Percentiles rank a stretch among this genome's conserved stretches.
Evolutionary conservation across 2,113 vertebrate species (phyloP).

Genomic region (Podilymbus podiceps): DNA sequence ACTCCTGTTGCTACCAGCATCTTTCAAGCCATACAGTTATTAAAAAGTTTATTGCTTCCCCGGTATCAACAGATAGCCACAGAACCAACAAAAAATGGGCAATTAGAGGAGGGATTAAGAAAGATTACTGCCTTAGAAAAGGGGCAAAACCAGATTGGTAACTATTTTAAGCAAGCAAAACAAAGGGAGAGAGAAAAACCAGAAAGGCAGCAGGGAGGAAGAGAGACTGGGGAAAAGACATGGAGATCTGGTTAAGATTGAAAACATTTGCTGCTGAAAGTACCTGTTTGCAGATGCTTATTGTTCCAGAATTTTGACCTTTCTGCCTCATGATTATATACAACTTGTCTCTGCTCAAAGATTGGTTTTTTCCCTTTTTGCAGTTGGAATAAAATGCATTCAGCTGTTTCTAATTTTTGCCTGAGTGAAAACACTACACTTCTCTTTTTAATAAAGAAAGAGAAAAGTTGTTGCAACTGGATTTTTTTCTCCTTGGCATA

Average conservation of each 20-base stretch:
- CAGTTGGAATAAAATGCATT: not conserved
- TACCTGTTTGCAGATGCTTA: not conserved
- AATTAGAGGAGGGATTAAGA: not conserved
- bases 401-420: not conserved
- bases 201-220: not conserved
- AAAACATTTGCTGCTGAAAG: not conserved
- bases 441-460: not conserved
- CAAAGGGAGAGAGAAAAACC: not conserved
- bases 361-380: not conserved
- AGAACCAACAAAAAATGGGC: not conserved
- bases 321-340: not conserved
- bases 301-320: not conserved
- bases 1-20: not conserved
- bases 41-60: not conserved
- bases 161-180: not conserved
- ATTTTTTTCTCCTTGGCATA: not conserved
- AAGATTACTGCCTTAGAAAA: not conserved
- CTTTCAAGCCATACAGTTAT: not conserved
- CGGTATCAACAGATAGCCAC: not conserved
- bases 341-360: not conserved
- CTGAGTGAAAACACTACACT: not conserved
- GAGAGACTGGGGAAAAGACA: not conserved
- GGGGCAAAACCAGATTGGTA: not conserved
- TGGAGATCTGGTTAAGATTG: not conserved
- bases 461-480: not conserved